phyloP scores from a whole-genome alignment of 2,888 invertebrate species.

The Tuta absoluta region DNA sequence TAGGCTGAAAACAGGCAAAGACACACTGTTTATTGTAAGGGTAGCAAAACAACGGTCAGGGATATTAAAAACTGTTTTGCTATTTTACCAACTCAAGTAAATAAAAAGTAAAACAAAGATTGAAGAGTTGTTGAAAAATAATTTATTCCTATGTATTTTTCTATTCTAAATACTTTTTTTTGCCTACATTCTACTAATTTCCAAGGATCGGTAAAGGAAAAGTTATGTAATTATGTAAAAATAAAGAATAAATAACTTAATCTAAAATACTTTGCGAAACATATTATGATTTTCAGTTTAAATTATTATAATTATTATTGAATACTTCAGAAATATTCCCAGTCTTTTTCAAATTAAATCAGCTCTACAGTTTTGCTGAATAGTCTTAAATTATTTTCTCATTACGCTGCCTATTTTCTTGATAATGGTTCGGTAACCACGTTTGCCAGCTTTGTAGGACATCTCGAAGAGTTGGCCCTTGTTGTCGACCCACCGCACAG shows the following conservation, averaged over 20 bases:
- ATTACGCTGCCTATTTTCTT: constrained; percentile 46
- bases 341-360: constrained; percentile 3
- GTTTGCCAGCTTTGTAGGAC: constrained; percentile 75
- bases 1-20: no score
- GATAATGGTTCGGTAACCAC: constrained; percentile 74
- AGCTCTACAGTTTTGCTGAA: neutral
- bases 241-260: constrained; percentile 22
- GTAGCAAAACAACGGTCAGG: no score
- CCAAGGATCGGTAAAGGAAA: neutral
- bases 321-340: neutral
- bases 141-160: no score
- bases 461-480: constrained; percentile 76
- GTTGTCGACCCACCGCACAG: constrained; percentile 73
- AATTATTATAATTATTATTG: no score
- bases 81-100: no score
- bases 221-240: neutral
- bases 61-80: no score
- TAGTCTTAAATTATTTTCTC: neutral
- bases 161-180: no score
- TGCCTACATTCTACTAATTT: neutral
- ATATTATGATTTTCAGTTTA: no score
- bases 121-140: no score
- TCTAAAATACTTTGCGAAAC: no score
- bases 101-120: no score
- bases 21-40: no score